A percentile compares a stretch with the other conserved stretches of the same genome.
phyloP scores from a whole-genome alignment of 1,140 invertebrate genomes.

The Octopus sinensis region DNA sequence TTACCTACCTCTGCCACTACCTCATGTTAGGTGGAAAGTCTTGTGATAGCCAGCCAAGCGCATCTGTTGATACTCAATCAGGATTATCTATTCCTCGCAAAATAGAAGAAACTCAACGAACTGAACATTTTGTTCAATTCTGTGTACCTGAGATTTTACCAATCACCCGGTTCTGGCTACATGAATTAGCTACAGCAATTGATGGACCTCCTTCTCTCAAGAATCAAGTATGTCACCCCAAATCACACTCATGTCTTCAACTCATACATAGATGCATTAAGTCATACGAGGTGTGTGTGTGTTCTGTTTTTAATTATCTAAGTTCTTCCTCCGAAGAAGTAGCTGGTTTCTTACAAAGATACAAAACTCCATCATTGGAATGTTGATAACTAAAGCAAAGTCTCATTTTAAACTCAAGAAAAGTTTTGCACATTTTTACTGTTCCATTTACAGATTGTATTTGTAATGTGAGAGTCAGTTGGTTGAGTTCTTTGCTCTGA shows the following conservation, averaged over 20 bases:
- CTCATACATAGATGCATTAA: no score
- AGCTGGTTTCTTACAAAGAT: no score
- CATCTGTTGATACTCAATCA: neutral
- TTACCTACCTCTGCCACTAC: slow-evolving; percentile 34
- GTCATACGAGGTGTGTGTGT: no score
- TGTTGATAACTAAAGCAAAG: no score
- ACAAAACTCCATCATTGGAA: no score
- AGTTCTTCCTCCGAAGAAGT: no score
- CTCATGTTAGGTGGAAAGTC: slow-evolving; percentile 26
- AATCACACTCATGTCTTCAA: neutral
- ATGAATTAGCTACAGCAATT: slow-evolving; percentile 51
- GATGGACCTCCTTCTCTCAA: slow-evolving; percentile 40
- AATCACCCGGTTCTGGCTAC: slow-evolving; percentile 52
- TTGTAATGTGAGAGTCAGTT: no score
- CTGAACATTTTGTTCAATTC: slow-evolving; percentile 42
- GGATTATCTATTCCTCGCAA: neutral
- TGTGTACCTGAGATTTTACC: slow-evolving; percentile 38
- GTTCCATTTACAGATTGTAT: no score
- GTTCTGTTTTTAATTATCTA: no score
- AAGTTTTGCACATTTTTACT: no score
- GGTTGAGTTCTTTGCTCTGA: no score
- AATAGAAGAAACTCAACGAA: neutral
- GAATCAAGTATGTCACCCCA: slow-evolving; percentile 43
- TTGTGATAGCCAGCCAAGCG: neutral
- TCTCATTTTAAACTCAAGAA: no score